A percentile compares a stretch with the other conserved stretches of the same genome.
These are phyloP conservation scores for Ctenopoma kingsleyae DNA, from an alignment of 2,797 vertebrate genomes.

Conservation along the genomic window DNA sequence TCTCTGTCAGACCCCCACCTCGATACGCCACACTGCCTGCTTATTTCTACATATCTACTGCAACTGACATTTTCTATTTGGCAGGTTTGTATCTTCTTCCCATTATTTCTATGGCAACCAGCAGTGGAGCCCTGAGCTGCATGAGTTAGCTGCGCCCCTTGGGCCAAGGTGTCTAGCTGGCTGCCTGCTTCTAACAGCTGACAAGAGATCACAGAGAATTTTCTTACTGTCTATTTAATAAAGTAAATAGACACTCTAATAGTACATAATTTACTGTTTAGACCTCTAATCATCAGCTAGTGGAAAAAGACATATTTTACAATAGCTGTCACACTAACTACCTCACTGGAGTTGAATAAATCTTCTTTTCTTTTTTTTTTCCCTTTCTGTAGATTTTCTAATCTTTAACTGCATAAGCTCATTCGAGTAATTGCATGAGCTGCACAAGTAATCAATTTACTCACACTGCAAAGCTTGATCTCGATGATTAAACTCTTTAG, in stretches of 20 bases:
- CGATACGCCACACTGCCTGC: conserved; percentile 27
- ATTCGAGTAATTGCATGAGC: conserved; percentile 6
- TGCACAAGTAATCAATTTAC: conserved; percentile 4
- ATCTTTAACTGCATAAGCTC: conserved; percentile 3
- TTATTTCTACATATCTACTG: conserved; percentile 77
- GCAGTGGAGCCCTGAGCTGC: conserved; percentile 76
- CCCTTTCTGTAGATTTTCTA: neutral
- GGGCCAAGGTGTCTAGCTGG: conserved; percentile 72
- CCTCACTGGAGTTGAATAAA: neutral
- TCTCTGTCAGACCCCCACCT: conserved; percentile 8
- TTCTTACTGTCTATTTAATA: conserved; percentile 61
- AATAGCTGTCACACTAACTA: conserved; percentile 15
- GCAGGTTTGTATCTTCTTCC: conserved; percentile 84
- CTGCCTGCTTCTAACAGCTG: conserved; percentile 54
- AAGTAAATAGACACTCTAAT: conserved; percentile 60
- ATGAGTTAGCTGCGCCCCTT: conserved; percentile 83
- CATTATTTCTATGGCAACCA: conserved; percentile 89
- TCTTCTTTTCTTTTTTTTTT: conserved; percentile 16
- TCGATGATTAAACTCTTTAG: neutral
- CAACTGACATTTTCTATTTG: conserved; percentile 91
- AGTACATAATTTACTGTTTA: conserved; percentile 38
- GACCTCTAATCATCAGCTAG: conserved; percentile 23
- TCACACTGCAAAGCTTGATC: neutral
- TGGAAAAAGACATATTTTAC: conserved; percentile 5
- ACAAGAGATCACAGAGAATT: conserved; percentile 50